phyloP scores from a whole-genome alignment of 2,888 invertebrate genomes.

The Clistopyga incitator region DNA sequence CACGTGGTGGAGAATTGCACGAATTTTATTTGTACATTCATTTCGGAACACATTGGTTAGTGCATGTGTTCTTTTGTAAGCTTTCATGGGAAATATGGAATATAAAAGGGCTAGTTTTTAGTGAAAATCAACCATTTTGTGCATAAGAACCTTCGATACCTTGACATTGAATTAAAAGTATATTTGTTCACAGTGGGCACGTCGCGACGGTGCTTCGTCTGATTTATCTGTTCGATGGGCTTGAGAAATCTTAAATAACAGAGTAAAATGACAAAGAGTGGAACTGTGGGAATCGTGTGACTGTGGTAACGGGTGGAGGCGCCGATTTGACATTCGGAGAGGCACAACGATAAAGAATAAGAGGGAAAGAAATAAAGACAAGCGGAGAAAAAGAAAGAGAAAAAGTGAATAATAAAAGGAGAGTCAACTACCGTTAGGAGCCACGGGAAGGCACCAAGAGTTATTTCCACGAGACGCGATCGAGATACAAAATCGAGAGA shows the following conservation, averaged over 20 bases:
- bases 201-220: neutral
- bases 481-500: constrained; percentile 62
- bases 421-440: constrained; percentile 69
- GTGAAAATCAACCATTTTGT: too few species aligned
- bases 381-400: constrained; percentile 1
- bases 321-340: constrained; percentile 18
- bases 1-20: too few species aligned
- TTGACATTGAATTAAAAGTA: too few species aligned
- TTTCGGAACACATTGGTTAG: too few species aligned
- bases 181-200: too few species aligned
- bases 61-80: too few species aligned
- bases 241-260: neutral
- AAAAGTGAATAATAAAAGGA: constrained; percentile 46
- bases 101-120: too few species aligned
- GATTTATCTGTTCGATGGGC: neutral
- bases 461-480: constrained; percentile 75
- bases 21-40: too few species aligned
- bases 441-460: constrained; percentile 68
- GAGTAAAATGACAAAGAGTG: neutral
- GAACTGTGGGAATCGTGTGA: constrained; percentile 7
- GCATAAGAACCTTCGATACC: too few species aligned
- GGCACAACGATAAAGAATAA: constrained; percentile 12
- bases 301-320: neutral
- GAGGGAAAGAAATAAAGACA: constrained; percentile 10
- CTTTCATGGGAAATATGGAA: too few species aligned